Base-by-base conservation (phyloP, 1,140 invertebrate species). In the Bombus terrestris region DNA sequence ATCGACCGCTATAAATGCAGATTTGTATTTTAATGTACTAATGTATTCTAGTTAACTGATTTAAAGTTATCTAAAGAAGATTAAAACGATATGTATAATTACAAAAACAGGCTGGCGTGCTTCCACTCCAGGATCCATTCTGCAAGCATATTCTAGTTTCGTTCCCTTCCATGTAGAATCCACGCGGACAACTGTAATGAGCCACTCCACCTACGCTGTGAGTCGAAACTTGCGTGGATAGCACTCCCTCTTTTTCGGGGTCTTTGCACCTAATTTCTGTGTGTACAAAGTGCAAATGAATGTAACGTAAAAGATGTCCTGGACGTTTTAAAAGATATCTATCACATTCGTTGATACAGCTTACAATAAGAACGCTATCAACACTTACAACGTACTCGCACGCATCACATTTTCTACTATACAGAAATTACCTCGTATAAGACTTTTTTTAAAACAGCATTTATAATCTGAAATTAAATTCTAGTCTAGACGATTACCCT, bases 121-220 rank as follows among this genome's bases (percentile, higher is more conserved):
- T 95, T 41, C 98, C 98, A 73, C 96, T 97, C 98, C 98, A 99
- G 22, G 96, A 96, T 66, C 98, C 98, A 91, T 97, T 97, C 73
- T 97, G 96, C 80, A 97, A 94, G 93, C 98, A 98, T n/a, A 96
- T 95, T 89, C 98, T 96, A 5, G 97, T 97, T 66, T 96, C 96
- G 89, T 98, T 98, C 43, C 98, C 98, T 87, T 97, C 96, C 92
- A 99, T 96, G 47, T 96, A 96, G 91, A 97, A 97, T 1, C 98
- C 98, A 91, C 97, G 96, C 32, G 97, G 96, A 93, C 98, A 99
- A 35, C 96, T 96, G 92, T 99, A 99, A 89, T 97, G 96, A 2
- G 97, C 97, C 66, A 97, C 95, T 0, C 97, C 97, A 25, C 97
- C 98, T 28, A 98, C 97, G 89, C 97, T 97, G 88, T 96, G 96